Conservation (phyloP, 2,113 vertebrate genomes). For the pig (Sus scrofa) region DNA sequence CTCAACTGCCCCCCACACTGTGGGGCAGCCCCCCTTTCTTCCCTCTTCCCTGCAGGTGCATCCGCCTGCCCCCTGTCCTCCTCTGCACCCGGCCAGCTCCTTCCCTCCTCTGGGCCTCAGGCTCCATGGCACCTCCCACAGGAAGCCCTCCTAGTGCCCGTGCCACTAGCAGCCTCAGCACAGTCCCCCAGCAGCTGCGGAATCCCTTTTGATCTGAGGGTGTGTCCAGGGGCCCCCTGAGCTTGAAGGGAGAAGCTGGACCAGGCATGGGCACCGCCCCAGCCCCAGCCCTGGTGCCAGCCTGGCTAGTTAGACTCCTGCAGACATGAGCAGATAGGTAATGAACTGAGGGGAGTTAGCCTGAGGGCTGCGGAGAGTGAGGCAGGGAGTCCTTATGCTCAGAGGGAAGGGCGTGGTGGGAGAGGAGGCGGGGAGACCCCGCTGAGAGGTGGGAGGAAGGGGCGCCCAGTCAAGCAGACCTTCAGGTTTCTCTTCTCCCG, state of each 20-base stretch:
- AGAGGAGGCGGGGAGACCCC: fast-evolving
- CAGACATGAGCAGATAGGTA: fast-evolving
- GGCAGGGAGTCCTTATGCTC: background rate
- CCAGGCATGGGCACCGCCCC: fast-evolving
- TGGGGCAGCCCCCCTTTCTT: too few species aligned
- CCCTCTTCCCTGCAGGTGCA: background rate
- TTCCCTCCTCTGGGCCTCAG: background rate
- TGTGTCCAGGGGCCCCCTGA: background rate
- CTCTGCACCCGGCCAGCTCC: background rate
- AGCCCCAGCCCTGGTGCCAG: too few species aligned
- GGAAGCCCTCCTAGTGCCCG: background rate
- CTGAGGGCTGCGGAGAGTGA: background rate
- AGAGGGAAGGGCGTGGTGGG: fast-evolving
- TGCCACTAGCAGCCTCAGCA: too few species aligned
- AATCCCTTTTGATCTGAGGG: background rate
- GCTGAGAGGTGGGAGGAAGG: fast-evolving
- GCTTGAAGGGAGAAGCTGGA: background rate
- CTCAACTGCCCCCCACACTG: fast-evolving
- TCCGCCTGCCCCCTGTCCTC: background rate
- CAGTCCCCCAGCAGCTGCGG: fast-evolving
- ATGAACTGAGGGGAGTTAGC: background rate
- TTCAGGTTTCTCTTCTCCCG: background rate
- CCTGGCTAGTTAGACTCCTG: too few species aligned
- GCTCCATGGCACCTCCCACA: background rate
- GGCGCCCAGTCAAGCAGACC: fast-evolving